A percentile compares a stretch with the other conserved stretches of the same genome.
Conservation (phyloP, 1,140 invertebrate genomes). For the Diachasmimorpha longicaudata region DNA sequence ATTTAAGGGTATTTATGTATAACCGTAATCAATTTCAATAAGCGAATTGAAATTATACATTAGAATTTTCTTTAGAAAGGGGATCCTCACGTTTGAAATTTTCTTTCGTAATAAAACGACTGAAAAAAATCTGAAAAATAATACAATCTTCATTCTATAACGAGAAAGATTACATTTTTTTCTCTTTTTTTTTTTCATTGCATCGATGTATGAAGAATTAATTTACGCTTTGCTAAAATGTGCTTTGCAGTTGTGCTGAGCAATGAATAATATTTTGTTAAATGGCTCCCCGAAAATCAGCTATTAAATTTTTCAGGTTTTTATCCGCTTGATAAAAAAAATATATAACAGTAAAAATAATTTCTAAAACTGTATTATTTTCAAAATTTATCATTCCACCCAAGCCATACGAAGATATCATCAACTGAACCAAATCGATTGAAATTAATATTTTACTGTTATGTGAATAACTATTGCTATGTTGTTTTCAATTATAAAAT, state of each 20-base stretch:
- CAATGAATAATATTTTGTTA: neutral
- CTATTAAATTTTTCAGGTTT: conserved; percentile 1
- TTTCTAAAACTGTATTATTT: too few species aligned
- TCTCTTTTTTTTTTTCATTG: neutral
- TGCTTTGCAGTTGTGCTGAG: neutral
- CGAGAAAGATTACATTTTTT: neutral
- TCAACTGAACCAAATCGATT: too few species aligned
- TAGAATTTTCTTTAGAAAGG: neutral
- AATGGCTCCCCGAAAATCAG: neutral
- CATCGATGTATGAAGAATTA: neutral
- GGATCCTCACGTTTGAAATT: neutral
- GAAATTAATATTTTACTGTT: too few species aligned
- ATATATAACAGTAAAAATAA: neutral
- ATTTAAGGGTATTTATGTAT: neutral
- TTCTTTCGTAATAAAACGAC: neutral
- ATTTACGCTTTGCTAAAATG: neutral
- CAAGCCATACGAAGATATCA: too few species aligned
- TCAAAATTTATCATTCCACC: too few species aligned
- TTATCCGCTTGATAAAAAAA: neutral
- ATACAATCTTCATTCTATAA: neutral
- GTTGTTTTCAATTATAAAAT: too few species aligned
- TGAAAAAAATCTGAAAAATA: neutral
- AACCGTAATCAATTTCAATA: neutral
- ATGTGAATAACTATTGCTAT: too few species aligned
- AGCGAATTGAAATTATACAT: neutral